Base-by-base conservation (phyloP, 2,888 invertebrate genomes). In the Hyppa rectilinea region DNA sequence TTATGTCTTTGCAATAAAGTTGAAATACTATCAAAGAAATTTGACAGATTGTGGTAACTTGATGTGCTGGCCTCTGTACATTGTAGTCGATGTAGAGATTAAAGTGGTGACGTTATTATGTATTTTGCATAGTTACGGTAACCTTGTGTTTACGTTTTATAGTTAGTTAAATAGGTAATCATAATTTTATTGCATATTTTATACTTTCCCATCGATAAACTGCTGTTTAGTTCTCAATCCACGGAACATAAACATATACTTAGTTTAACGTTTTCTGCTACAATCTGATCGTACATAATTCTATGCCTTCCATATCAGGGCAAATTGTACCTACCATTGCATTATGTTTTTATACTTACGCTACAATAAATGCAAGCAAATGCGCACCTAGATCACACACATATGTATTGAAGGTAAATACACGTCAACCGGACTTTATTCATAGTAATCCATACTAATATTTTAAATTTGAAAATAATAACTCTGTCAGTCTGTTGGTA, bases 321-420 rank as follows among this genome's bases (percentile, higher is more conserved):
- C 5, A 66, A 52, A 45, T 50, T 58, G 45, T 67, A 56, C 7
- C 7, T 36, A 29, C 4, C 1, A 38, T 67, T 29, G 34, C 10
- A 17, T 55, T 59, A 49, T 47, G 38, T 26, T 50, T 38, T 6
- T 50, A 36, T 49, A 23, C 23, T 29, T 26, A 29, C 26, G 7
- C 31, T 40, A 34, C n/a, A 47, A 12, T 69, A 55, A 53, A 43
- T 69, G n/a, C 20, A 50, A n/a, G n/a, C n/a, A n/a, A n/a, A n/a
- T 43, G 49, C 36, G 47, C 9, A 45, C 12, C n/a, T n/a, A 47
- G 56, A 47, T 23, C 58, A 52, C 29, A 62, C 43, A 59, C 34
- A 26, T 43, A 9, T 45, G 31, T 36, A 29, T 68, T 55, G 47
- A 26, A 29, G 7, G 20, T 10, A 53, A 66, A 38, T 43, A 29